Evolutionary conservation across 2,888 invertebrate genomes (phyloP).

Genomic region (Gerosis bhagava): DNA sequence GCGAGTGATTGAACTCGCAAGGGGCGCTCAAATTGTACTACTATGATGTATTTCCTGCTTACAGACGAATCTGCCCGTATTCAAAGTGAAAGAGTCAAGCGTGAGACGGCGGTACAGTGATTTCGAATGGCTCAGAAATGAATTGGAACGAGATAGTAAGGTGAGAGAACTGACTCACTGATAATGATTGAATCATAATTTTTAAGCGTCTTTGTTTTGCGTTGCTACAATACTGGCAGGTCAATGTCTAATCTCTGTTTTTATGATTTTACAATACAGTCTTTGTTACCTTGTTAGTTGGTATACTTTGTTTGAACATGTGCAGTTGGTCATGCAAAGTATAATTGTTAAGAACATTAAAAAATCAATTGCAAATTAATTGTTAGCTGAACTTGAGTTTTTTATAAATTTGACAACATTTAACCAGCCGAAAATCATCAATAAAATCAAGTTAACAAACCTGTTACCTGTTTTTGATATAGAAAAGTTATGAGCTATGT

Average conservation of each 20-base stretch:
- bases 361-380: no score
- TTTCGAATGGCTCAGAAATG: constrained; percentile 99
- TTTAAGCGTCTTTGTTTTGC: constrained; percentile 14
- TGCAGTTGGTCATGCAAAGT: no score
- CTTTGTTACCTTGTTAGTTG: constrained; percentile 8
- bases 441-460: no score
- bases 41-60: constrained; percentile 66
- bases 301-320: constrained; percentile 3
- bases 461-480: no score
- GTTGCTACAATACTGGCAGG: constrained; percentile 8
- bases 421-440: no score
- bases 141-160: constrained; percentile 99
- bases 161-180: constrained; percentile 70
- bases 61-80: constrained; percentile 99
- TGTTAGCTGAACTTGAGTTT: no score
- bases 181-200: constrained; percentile 17
- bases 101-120: constrained; percentile 99
- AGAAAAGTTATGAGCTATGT: no score
- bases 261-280: constrained; percentile 8
- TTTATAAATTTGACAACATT: no score
- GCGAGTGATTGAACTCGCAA: constrained; percentile 11
- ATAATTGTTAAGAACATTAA: no score
- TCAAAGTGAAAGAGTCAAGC: constrained; percentile 99
- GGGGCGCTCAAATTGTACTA: constrained; percentile 23
- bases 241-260: constrained; percentile 18